Evolutionary conservation across 2,113 vertebrate genomes (phyloP), one percentile per base, ranked within the genome.

Genomic region (Grantiella picta): DNA sequence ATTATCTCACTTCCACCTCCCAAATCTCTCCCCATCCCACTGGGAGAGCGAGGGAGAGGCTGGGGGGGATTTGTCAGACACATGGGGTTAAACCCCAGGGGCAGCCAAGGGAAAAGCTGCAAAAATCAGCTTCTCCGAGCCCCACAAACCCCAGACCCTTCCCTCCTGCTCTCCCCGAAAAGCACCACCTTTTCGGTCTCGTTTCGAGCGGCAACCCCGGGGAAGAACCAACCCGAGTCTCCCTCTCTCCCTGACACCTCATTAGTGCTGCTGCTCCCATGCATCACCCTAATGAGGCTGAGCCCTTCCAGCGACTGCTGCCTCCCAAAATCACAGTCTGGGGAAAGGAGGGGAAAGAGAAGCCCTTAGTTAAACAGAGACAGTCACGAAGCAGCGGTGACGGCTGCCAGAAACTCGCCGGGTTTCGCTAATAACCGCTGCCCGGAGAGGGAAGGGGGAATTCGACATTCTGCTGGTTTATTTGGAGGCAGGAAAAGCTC

Each of bases 321-420:
- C 97, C 95, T 75, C 78, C 35, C 68, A 92, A 86, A 44, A 66
- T 18, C 57, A 35, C 47, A 54, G 12, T 38, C 12, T 38, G 38
- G 38, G 38, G 38, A 38, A 38, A 38, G 38, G 38, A 38, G 38
- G 38, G 38, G 38, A 38, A 38, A 94, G 86, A 77, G 94, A 92
- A 42, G 84, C 92, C 54, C 60, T 96, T 91, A 82, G 94, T 96
- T 95, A 95, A 97, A 96, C 54, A 84, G 36, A 94, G 96, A 69
- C 35, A 94, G 89, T 64, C 94, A 75, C 89, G 60, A 47, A 90
- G 88, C 79, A 91, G 86, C 90, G 86, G 95, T 10, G 10, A 89
- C 57, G 52, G 82, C 42, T 86, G 96, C 84, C 86, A 90, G 71
- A 72, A 94, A 42, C 75, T 54, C 93, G 82, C 78, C 52, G 92